Evolutionary conservation across 1,140 invertebrate species (phyloP).

Genomic region (Polyergus mexicanus): DNA sequence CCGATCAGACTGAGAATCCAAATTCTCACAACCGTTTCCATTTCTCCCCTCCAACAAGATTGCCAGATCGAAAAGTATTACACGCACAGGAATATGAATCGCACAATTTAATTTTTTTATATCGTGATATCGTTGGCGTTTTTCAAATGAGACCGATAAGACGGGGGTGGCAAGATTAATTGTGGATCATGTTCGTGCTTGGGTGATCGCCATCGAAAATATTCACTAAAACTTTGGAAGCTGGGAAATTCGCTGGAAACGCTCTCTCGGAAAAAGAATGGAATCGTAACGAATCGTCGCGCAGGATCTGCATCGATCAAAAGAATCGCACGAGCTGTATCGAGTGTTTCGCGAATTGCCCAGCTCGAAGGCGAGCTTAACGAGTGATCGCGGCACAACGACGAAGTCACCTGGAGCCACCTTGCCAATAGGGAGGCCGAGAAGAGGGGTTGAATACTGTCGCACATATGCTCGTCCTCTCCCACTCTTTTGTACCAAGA

Average conservation of each 20-base stretch:
- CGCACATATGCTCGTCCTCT: constrained; percentile 25
- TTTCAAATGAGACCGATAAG: background rate
- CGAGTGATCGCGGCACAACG: constrained; percentile 69
- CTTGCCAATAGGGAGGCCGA: constrained; percentile 46
- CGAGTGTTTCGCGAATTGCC: constrained; percentile 59
- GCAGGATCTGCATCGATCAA: background rate
- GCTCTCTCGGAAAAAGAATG: no score
- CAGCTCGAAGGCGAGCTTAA: constrained; percentile 64
- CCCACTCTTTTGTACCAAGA: constrained; percentile 59
- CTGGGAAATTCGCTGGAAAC: background rate
- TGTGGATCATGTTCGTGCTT: constrained; percentile 4
- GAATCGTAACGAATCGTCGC: background rate
- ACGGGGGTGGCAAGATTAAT: background rate
- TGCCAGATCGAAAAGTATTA: background rate
- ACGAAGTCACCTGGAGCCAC: constrained; percentile 56
- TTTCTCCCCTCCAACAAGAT: background rate
- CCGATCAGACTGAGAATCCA: constrained; percentile 54
- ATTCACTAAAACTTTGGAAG: background rate
- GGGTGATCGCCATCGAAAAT: background rate
- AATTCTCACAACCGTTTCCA: constrained; percentile 45
- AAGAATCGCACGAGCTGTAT: background rate
- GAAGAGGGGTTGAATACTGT: constrained; percentile 67
- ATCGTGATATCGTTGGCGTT: background rate
- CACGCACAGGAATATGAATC: background rate
- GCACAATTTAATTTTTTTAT: background rate